These are phyloP conservation scores for Malacoraja senta DNA, from an alignment of 2,797 vertebrate genomes.

Conservation along the genomic window DNA sequence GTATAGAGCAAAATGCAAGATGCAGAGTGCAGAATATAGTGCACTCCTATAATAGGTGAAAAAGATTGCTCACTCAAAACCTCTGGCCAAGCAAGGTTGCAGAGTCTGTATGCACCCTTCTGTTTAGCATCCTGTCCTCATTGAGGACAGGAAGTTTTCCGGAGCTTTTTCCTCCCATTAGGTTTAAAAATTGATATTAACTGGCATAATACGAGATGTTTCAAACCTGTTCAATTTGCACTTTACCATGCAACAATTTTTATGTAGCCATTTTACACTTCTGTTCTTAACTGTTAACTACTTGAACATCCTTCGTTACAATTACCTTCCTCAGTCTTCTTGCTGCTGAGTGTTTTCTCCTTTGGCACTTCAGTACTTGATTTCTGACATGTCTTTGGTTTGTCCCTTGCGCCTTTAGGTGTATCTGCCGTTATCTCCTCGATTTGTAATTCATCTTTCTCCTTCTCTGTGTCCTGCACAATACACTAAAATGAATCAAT, in stretches of 20 bases:
- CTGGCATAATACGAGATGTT: not conserved
- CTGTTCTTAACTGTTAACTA: not conserved
- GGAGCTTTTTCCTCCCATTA: not conserved
- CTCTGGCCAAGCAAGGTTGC: no score
- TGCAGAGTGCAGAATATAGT: no score
- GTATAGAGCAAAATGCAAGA: no score
- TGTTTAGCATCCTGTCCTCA: no score
- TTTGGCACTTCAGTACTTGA: not conserved
- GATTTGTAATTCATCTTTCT: constrained; percentile 33
- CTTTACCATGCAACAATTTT: not conserved
- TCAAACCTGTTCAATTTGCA: not conserved
- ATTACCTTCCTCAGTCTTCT: constrained; percentile 19
- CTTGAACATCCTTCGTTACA: not conserved
- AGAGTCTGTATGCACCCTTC: no score
- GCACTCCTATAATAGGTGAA: no score
- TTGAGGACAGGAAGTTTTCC: no score
- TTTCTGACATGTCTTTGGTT: not conserved
- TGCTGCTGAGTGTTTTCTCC: not conserved
- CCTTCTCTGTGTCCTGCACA: constrained; percentile 35
- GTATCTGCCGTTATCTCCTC: constrained; percentile 12
- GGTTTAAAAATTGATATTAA: not conserved
- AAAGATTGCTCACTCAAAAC: no score
- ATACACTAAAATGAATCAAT: not conserved
- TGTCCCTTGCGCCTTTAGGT: not conserved
- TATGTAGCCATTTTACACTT: not conserved